Base-by-base conservation (phyloP, 2,888 invertebrate species). In the Penaeus monodon region DNA sequence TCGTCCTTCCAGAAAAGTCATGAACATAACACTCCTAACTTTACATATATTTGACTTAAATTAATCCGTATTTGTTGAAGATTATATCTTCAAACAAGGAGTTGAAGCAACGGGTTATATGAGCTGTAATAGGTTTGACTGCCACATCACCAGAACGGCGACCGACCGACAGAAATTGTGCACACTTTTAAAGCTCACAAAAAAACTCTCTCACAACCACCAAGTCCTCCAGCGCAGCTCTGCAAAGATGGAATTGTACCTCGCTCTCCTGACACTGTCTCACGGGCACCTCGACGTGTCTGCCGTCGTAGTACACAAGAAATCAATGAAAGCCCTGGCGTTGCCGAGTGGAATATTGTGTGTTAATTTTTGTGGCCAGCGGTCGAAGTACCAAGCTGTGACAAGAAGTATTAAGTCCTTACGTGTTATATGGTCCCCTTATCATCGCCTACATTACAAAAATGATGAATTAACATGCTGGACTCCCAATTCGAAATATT, bases 291-390 rank as follows among this genome's bases (percentile, higher is more conserved):
- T 66, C 65, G 81, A 81, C 81, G 81, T 81, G 81, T 81, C 65
- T 81, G 81, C 44, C 81, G 57, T 81, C 66, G 81, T 81, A 81
- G 57, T 81, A 81, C 68, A 81, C 81, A 65, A 81, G 81, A 81
- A 81, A 81, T 81, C 81, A 81, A 81, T 81, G 81, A 66, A 22
- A 68, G 81, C 24, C 44, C 44, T 63, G 24, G 49, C 66, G 81
- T 81, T 81, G 81, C 81, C 81, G 68, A 68, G 44, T 24, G n/a
- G 68, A 49, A 44, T 81, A 81, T 44, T 44, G 57, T 57, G 49
- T 27, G 20, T 14, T n/a, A 77, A 77, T 57, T 57, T 27, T 77
- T 17, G 20, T 20, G n/a, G 27, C 57, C 29, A 22, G 24, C 29
- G 57, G 44, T 77, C 77, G 57, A 57, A 17, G 44, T 10, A 57